Percentiles rank a stretch among this genome's conserved stretches.
phyloP scores from a whole-genome alignment of 2,797 vertebrate genomes.

The Coendou prehensilis region DNA sequence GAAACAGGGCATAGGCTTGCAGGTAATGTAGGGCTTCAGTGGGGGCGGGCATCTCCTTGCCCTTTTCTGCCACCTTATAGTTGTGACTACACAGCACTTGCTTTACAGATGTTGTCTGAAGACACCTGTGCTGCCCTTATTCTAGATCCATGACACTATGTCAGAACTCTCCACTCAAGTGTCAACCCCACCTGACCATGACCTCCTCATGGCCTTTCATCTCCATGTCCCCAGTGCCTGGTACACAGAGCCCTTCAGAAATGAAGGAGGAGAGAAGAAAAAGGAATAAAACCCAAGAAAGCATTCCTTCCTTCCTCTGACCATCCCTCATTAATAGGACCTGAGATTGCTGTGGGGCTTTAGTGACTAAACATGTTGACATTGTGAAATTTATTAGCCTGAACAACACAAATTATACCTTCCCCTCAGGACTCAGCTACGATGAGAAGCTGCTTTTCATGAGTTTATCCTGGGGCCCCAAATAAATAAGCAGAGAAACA shows the following conservation, averaged over 20 bases:
- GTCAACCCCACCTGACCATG: neutral
- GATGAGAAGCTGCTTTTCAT: constrained; percentile 71
- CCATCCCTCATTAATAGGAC: neutral
- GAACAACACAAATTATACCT: constrained; percentile 65
- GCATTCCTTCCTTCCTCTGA: neutral
- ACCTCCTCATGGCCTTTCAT: neutral
- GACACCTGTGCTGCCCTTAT: rapidly evolving
- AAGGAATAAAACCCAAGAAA: rapidly evolving
- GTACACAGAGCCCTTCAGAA: neutral
- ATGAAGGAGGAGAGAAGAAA: neutral
- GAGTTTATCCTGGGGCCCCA: constrained; percentile 79
- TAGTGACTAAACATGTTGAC: neutral
- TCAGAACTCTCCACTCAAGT: neutral
- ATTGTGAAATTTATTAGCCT: constrained; percentile 73
- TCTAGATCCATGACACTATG: neutral
- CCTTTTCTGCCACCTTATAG: no score
- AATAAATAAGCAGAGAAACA: constrained; percentile 79
- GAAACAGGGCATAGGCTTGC: neutral
- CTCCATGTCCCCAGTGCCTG: neutral
- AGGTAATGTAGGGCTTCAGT: rapidly evolving
- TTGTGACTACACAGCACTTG: no score
- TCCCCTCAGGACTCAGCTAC: constrained; percentile 53
- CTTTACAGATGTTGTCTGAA: neutral
- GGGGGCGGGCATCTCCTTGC: neutral
- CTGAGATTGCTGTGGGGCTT: neutral